Conservation (phyloP, 2,888 invertebrate species). For the Troglohyphantes excavatus region DNA sequence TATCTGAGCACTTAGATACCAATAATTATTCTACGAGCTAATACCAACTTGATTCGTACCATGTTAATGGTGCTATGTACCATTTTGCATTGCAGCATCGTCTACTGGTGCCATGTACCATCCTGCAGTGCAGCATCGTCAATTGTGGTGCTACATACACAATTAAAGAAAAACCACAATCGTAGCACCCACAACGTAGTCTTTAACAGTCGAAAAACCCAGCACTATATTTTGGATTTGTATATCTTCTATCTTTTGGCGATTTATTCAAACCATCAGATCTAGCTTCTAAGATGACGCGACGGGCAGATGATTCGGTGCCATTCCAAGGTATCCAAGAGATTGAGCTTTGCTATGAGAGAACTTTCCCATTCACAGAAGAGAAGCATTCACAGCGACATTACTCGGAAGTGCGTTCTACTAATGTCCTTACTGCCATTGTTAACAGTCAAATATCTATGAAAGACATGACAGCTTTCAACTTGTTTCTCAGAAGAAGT, state of each 20-base stretch:
- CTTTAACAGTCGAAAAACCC: not conserved
- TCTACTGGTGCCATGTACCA: not conserved
- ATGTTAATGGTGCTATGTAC: conserved; percentile 9
- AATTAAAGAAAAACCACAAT: not conserved
- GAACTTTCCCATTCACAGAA: conserved; percentile 7
- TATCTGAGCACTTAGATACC: not conserved
- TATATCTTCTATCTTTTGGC: too few species aligned
- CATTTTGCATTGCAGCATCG: conserved; percentile 9
- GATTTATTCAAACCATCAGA: not conserved
- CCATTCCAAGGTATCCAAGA: not conserved
- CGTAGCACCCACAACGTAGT: conserved; percentile 5
- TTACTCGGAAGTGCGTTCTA: conserved; percentile 34
- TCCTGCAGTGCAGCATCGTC: not conserved
- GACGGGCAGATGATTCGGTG: not conserved
- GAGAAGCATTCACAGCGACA: conserved; percentile 55
- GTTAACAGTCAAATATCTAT: conserved; percentile 61
- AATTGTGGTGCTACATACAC: not conserved
- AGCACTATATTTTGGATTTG: not conserved
- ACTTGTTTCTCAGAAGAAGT: conserved; percentile 58
- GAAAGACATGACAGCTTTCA: conserved; percentile 56
- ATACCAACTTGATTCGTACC: conserved; percentile 9
- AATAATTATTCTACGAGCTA: conserved; percentile 1
- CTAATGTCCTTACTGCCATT: conserved; percentile 59
- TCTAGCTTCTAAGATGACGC: not conserved
- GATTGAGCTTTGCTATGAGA: not conserved